Percentiles rank a stretch among this genome's conserved stretches.
These are phyloP conservation scores for Hermetia illucens DNA, from an alignment of 1,140 invertebrate species.

Conservation along the genomic window DNA sequence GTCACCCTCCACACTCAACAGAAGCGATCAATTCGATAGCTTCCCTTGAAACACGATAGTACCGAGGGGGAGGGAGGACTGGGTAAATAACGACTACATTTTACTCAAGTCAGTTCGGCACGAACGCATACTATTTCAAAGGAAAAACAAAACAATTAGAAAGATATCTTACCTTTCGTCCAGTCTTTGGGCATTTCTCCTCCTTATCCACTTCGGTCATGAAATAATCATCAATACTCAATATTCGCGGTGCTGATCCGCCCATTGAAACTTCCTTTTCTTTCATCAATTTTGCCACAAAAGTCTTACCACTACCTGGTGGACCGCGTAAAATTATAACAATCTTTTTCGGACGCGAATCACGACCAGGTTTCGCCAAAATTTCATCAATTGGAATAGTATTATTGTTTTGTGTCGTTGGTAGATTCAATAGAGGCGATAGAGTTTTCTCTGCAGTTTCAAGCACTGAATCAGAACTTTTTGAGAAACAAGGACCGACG, in stretches of 20 bases:
- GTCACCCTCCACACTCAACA: too few species aligned
- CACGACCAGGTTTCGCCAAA: constrained; percentile 34
- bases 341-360: constrained; percentile 60
- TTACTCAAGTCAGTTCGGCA: too few species aligned
- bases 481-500: not conserved
- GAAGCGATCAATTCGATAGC: too few species aligned
- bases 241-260: constrained; percentile 63
- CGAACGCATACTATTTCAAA: too few species aligned
- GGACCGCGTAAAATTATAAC: constrained; percentile 80
- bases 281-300: constrained; percentile 67
- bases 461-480: not conserved
- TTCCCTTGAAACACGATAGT: too few species aligned
- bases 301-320: constrained; percentile 74
- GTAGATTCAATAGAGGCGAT: constrained; percentile 27
- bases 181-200: constrained; percentile 60
- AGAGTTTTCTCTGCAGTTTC: not conserved
- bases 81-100: too few species aligned
- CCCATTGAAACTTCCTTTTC: constrained; percentile 39
- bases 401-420: constrained; percentile 32
- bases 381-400: constrained; percentile 69
- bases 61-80: too few species aligned
- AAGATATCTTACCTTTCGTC: constrained; percentile 57
- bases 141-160: too few species aligned
- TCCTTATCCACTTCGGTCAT: constrained; percentile 78
- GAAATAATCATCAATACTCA: constrained; percentile 93